phyloP scores from a whole-genome alignment of 2,113 vertebrate species.

The Alligator sinensis region DNA sequence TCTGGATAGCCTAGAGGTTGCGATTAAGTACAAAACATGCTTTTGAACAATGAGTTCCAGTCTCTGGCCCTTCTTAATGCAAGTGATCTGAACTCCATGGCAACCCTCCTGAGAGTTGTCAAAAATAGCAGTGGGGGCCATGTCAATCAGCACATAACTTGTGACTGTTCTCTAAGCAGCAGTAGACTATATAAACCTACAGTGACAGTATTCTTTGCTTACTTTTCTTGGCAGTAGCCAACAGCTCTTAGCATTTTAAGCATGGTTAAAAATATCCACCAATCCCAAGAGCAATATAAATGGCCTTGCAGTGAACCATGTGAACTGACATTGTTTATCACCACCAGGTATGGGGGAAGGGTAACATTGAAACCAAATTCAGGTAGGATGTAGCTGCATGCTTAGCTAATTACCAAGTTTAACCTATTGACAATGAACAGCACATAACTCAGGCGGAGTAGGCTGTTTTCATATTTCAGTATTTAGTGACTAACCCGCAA shows the following conservation, averaged over 20 bases:
- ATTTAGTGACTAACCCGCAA: slow-evolving; percentile 28
- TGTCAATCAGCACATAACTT: slow-evolving; percentile 48
- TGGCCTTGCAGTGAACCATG: slow-evolving; percentile 23
- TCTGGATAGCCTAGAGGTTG: slow-evolving; percentile 24
- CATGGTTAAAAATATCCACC: slow-evolving; percentile 41
- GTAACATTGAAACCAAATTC: slow-evolving; percentile 13
- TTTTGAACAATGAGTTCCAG: slow-evolving; percentile 23
- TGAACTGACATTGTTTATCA: slow-evolving; percentile 43
- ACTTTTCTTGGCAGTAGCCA: slow-evolving; percentile 42
- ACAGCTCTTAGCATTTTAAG: slow-evolving; percentile 59
- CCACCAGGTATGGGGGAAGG: not conserved
- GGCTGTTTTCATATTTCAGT: slow-evolving; percentile 33
- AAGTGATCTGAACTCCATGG: slow-evolving; percentile 20
- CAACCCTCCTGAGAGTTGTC: slow-evolving; percentile 5
- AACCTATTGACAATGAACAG: slow-evolving; percentile 44
- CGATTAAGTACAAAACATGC: not conserved
- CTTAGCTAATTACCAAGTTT: not conserved
- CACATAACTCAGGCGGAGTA: slow-evolving; percentile 43
- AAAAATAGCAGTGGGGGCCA: not conserved
- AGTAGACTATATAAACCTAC: slow-evolving; percentile 41
- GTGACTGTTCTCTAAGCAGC: slow-evolving; percentile 36
- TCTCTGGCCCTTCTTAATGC: not conserved
- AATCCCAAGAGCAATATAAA: slow-evolving; percentile 51
- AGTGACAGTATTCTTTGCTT: slow-evolving; percentile 45
- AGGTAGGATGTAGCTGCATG: not conserved